Percentiles rank a stretch among this genome's conserved stretches.
Evolutionary conservation across 2,113 vertebrate species (phyloP).

Genomic region (Chrysemys picta): DNA sequence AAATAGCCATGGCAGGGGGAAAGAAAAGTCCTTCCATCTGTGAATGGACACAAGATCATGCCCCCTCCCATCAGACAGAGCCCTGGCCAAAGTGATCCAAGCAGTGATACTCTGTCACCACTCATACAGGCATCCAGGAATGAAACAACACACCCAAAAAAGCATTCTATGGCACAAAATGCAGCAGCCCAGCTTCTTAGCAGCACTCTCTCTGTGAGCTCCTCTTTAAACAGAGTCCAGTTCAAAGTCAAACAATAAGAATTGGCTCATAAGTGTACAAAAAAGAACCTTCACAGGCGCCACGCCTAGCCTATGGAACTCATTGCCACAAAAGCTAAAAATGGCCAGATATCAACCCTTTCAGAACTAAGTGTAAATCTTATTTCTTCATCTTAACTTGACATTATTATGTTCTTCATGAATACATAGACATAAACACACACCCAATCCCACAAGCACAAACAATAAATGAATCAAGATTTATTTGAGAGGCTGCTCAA

Average conservation of each 20-base stretch:
- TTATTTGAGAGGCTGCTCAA: too few species aligned
- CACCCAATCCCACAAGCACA: background rate
- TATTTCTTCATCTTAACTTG: background rate
- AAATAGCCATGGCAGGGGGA: background rate
- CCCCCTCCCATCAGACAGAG: background rate
- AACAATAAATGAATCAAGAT: background rate
- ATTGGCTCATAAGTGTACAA: background rate
- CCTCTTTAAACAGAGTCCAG: constrained; percentile 16
- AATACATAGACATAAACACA: background rate
- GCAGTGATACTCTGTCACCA: background rate
- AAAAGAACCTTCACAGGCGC: background rate
- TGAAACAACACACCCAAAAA: background rate
- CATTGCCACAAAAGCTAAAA: background rate
- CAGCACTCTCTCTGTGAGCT: background rate
- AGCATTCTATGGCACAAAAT: background rate
- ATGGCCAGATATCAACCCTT: background rate
- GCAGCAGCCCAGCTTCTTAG: background rate
- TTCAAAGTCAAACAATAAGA: background rate
- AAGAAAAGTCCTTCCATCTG: background rate
- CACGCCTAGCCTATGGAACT: background rate
- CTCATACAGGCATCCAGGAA: background rate
- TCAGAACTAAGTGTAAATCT: background rate
- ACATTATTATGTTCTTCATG: background rate
- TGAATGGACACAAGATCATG: background rate
- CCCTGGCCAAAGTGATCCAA: background rate